These are phyloP conservation scores for Eilema caniola DNA, from an alignment of 2,888 invertebrate species.

Conservation along the genomic window DNA sequence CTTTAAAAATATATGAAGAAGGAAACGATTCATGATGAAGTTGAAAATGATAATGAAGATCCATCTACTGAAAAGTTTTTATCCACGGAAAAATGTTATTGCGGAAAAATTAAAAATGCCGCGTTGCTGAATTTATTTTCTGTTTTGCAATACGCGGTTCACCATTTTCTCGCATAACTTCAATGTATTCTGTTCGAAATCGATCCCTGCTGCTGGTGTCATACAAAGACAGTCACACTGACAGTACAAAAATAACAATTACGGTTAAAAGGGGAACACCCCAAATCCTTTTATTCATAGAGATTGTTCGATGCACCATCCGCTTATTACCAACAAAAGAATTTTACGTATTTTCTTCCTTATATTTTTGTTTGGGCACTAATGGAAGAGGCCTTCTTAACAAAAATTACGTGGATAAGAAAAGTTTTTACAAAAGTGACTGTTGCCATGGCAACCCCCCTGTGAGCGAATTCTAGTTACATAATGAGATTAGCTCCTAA, in stretches of 20 bases:
- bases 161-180: background rate
- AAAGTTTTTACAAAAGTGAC: constrained; percentile 46
- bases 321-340: constrained; percentile 63
- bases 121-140: background rate
- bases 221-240: constrained; percentile 56
- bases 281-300: constrained; percentile 66
- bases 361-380: constrained; percentile 60
- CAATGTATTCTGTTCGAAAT: constrained; percentile 49
- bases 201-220: constrained; percentile 52
- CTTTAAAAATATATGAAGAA: background rate
- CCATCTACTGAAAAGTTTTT: background rate
- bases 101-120: background rate
- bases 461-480: constrained; percentile 48
- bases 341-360: constrained; percentile 60
- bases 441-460: constrained; percentile 68
- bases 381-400: constrained; percentile 63
- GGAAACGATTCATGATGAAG: background rate
- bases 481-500: constrained; percentile 56
- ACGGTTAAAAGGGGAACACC: constrained; percentile 71
- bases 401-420: constrained; percentile 52
- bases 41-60: no score
- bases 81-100: background rate
- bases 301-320: constrained; percentile 70
- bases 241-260: constrained; percentile 76
- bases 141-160: background rate